These are phyloP conservation scores for Tribolium freemani DNA, from an alignment of 2,888 invertebrate species.

Conservation along the genomic window DNA sequence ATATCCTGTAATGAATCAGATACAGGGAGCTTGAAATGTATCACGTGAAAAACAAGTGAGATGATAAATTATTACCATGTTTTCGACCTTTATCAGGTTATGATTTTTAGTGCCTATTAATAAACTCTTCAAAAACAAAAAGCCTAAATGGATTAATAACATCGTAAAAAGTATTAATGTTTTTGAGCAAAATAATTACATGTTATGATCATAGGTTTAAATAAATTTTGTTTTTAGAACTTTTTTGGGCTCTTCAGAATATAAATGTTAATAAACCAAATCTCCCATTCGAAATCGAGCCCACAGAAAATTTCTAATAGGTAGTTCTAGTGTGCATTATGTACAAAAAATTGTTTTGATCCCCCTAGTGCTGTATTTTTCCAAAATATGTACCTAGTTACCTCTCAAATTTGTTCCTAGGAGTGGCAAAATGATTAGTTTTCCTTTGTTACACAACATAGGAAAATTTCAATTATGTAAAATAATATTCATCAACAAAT, in stretches of 20 bases:
- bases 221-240: too few species aligned
- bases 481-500: not conserved
- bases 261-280: too few species aligned
- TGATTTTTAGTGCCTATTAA: conserved; percentile 26
- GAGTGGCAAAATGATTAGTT: not conserved
- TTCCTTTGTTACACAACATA: not conserved
- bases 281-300: too few species aligned
- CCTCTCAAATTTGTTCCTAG: not conserved
- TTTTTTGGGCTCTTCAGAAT: too few species aligned
- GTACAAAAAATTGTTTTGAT: not conserved
- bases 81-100: conserved; percentile 32
- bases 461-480: not conserved
- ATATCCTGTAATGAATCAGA: conserved; percentile 15
- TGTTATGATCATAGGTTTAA: too few species aligned
- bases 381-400: not conserved
- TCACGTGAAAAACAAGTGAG: conserved; percentile 40
- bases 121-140: conserved; percentile 21
- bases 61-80: conserved; percentile 26
- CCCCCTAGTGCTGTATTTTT: not conserved
- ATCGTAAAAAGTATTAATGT: too few species aligned
- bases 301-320: not conserved
- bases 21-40: conserved; percentile 9
- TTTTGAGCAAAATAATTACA: too few species aligned
- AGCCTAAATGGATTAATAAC: conserved; percentile 9
- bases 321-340: not conserved